A percentile compares a stretch with the other conserved stretches of the same genome.
These are phyloP conservation scores for Palythoa grandiflora DNA, from an alignment of 92 coral and sea anemone species.

Conservation along the genomic window DNA sequence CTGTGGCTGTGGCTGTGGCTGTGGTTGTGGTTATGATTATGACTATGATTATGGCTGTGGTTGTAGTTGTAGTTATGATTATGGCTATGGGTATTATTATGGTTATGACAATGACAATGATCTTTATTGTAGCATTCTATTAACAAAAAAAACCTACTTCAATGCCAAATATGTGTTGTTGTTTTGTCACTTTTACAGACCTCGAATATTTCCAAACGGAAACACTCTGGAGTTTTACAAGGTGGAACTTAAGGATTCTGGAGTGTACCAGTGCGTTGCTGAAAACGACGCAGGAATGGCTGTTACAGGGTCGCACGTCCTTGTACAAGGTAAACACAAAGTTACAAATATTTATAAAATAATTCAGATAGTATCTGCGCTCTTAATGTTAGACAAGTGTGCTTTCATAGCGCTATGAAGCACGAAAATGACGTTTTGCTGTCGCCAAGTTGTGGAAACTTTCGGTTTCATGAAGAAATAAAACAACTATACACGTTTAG, in stretches of 20 bases:
- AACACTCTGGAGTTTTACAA: constrained; percentile 53
- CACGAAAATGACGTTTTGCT: too few relatives aligned
- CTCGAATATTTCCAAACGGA: background rate
- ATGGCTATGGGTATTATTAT: too few relatives aligned
- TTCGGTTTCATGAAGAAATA: too few relatives aligned
- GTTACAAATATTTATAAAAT: background rate
- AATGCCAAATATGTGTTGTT: background rate
- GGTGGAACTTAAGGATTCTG: constrained; percentile 42
- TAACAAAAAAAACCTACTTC: background rate
- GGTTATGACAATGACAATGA: background rate
- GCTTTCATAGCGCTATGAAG: too few relatives aligned
- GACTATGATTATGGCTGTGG: too few relatives aligned
- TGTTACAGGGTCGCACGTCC: constrained; percentile 65
- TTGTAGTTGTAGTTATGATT: too few relatives aligned
- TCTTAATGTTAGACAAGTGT: too few relatives aligned
- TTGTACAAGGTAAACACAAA: constrained; percentile 58
- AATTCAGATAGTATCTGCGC: too few relatives aligned
- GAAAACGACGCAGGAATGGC: constrained; percentile 74
- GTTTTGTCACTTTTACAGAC: constrained; percentile 24
- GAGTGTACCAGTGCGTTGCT: constrained; percentile 85
- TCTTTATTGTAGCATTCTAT: background rate
- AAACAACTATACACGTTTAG: too few relatives aligned
- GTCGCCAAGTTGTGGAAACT: too few relatives aligned
- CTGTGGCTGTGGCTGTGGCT: too few relatives aligned
- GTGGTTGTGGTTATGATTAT: too few relatives aligned